Base-by-base conservation (phyloP, 2,888 invertebrate species). In the Zaprionus lineosus region DNA sequence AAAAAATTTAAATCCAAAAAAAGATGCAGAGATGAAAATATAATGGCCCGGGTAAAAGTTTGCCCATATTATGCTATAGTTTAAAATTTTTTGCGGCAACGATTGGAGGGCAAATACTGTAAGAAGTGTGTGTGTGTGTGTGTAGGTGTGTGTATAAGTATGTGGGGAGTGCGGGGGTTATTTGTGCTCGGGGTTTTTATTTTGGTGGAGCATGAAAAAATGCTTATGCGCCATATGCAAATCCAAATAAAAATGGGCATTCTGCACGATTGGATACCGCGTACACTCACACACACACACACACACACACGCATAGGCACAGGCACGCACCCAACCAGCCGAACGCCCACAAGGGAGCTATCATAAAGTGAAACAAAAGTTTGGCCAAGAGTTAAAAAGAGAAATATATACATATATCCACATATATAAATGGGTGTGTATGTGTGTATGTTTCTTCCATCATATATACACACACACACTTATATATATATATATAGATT, bases 221-320 rank as follows among this genome's bases (percentile, higher is more conserved):
- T 76, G 75, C 64, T 74, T 76, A 82, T 78, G 72, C 72, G 62
- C 76, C 76, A 82, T 81, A 84, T 84, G 74, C 71, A 84, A 74
- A 84, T 69, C 68, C 46, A 57, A 68, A 73, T 64, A 69, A 79
- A 79, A 73, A 72, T 74, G 71, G 66, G 60, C 74, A 74, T 81
- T 77, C 82, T 63, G 84, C 78, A 58, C 78, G 74, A 79, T 79
- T 79, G 84, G 71, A 55, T 68, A 16, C 24, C 48, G 19, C 51
- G 24, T 46, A 28, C 44, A 48, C 36, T 36, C 40, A 24, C 60
- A 28, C 64, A 46, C 39, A 33, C 52, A 46, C 53, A 19, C 44
- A 33, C 31, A 26, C 41, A 37, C 60, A 31, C 21, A 43, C 9
- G 11, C n/a, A n/a, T n/a, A n/a, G n/a, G n/a, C 21, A 29, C 53